Conservation (phyloP, 2,797 vertebrate species). For the Malacoraja senta region DNA sequence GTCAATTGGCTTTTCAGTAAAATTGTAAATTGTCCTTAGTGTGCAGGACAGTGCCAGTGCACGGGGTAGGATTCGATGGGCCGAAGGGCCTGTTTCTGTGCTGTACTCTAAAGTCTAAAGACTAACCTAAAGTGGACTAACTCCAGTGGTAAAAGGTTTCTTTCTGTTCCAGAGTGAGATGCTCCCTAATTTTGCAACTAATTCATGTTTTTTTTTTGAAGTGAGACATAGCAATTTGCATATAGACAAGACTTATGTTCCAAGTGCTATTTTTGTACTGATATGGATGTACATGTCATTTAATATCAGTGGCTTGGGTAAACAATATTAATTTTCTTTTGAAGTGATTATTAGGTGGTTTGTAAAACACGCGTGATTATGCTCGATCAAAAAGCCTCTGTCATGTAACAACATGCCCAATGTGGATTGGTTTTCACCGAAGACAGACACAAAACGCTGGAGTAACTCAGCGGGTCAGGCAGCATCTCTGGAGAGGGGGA, state of each 20-base stretch:
- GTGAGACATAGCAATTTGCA: background rate
- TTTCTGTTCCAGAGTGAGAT: background rate
- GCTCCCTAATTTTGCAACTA: background rate
- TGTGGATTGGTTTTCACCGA: background rate
- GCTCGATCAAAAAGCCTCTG: background rate
- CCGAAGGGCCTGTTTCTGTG: too few relatives aligned
- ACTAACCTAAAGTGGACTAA: too few relatives aligned
- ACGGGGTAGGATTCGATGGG: too few relatives aligned
- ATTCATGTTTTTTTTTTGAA: slow-evolving; percentile 1
- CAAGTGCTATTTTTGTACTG: background rate
- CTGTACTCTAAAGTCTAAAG: too few relatives aligned
- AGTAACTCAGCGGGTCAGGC: too few relatives aligned
- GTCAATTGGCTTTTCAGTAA: too few relatives aligned
- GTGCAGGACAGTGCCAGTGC: too few relatives aligned
- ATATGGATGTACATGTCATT: background rate
- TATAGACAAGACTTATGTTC: background rate
- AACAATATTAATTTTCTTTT: slow-evolving; percentile 15
- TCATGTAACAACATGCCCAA: background rate
- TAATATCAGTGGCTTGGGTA: background rate
- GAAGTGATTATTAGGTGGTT: background rate
- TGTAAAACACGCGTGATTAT: background rate
- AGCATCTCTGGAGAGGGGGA: too few relatives aligned
- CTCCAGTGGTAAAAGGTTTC: background rate
- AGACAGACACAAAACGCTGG: too few relatives aligned
- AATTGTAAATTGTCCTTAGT: too few relatives aligned